A percentile compares a stretch with the other conserved stretches of the same genome.
Conservation (phyloP, 2,113 vertebrate species). For the Phrynocephalus versicolor region DNA sequence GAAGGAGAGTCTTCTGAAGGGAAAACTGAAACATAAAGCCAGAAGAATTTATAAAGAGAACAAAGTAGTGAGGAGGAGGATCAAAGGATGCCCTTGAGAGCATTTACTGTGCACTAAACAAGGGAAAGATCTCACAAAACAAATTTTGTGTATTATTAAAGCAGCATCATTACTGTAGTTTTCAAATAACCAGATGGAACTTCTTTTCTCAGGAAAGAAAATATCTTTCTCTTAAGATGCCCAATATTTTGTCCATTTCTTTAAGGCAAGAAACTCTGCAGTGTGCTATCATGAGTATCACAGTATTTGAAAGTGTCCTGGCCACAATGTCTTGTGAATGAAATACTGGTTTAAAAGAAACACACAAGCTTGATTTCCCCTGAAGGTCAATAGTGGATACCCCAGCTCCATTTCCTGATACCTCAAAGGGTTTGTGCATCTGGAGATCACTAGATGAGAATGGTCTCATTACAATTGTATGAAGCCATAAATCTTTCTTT, state of each 20-base stretch:
- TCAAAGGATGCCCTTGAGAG: background rate
- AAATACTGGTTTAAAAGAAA: constrained; percentile 21
- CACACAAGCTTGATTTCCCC: constrained; percentile 43
- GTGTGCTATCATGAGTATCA: background rate
- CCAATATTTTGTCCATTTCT: background rate
- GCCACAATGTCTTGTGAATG: constrained; percentile 57
- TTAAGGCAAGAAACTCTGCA: constrained; percentile 17
- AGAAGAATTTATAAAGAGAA: background rate
- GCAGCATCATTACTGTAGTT: background rate
- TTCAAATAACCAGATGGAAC: background rate
- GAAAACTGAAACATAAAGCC: background rate
- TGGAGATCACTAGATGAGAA: constrained; percentile 39
- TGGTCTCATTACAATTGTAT: constrained; percentile 38
- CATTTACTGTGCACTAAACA: background rate
- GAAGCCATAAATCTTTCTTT: constrained; percentile 10
- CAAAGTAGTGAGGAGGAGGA: background rate
- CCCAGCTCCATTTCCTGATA: constrained; percentile 27
- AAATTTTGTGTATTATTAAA: background rate
- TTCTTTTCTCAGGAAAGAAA: background rate
- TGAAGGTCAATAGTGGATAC: background rate
- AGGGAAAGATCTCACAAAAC: background rate
- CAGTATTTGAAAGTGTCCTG: constrained; percentile 19
- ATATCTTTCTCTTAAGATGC: background rate
- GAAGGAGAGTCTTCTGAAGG: background rate
- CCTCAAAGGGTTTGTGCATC: constrained; percentile 46